A percentile compares a stretch with the other conserved stretches of the same genome.
phyloP scores from a whole-genome alignment of 2,113 vertebrate species.

The Rhegmatorhina hoffmannsi region DNA sequence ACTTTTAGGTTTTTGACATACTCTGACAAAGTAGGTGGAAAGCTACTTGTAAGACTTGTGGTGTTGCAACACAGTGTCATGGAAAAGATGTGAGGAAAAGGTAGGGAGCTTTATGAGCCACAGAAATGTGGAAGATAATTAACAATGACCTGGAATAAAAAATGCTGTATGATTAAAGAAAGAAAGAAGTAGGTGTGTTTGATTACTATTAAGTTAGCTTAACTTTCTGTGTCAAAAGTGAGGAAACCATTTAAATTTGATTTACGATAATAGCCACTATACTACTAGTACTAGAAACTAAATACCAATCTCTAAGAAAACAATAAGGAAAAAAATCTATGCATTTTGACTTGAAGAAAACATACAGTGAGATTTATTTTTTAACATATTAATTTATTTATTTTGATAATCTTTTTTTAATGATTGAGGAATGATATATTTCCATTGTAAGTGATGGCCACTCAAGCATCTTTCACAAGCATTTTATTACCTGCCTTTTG shows the following conservation, averaged over 20 bases:
- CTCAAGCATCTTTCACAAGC: not conserved
- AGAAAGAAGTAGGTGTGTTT: not conserved
- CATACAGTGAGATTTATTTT: fast-evolving
- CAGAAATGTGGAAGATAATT: not conserved
- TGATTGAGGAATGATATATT: not conserved
- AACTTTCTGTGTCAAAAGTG: not conserved
- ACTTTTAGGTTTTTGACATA: not conserved
- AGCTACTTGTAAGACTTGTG: not conserved
- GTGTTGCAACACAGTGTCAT: not conserved
- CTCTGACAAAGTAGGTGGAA: not conserved
- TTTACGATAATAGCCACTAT: not conserved
- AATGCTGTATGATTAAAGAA: not conserved
- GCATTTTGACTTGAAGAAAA: not conserved
- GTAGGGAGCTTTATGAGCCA: not conserved
- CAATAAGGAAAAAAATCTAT: not conserved
- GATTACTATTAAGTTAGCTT: not conserved
- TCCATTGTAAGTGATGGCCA: not conserved
- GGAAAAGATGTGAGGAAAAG: not conserved
- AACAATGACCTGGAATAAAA: not conserved
- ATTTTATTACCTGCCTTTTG: not conserved
- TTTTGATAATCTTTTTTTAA: not conserved
- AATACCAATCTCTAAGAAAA: not conserved
- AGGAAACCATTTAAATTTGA: not conserved
- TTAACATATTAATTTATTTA: not conserved
- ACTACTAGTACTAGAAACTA: not conserved